A percentile compares a stretch with the other conserved stretches of the same genome.
Conservation (phyloP, 2,797 vertebrate genomes). For the Chloroceryle amazona region DNA sequence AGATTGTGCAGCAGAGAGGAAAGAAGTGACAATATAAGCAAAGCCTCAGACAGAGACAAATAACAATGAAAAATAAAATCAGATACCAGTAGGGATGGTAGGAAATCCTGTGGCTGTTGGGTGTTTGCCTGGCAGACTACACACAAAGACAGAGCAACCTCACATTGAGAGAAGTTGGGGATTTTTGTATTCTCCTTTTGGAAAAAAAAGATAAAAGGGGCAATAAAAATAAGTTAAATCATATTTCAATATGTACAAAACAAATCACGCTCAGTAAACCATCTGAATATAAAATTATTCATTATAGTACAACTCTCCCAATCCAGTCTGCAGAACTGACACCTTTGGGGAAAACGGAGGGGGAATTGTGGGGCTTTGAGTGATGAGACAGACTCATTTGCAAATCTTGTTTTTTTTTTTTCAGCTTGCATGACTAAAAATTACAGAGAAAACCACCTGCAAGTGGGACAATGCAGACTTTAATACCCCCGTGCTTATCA, state of each 20-base stretch:
- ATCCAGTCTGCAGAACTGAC: conserved; percentile 2
- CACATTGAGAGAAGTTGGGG: conserved; percentile 8
- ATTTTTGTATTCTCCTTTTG: not conserved
- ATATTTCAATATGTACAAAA: conserved; percentile 77
- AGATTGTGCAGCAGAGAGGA: not conserved
- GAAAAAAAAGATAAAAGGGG: conserved; percentile 33
- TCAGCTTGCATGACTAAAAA: not conserved
- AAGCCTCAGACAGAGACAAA: conserved; percentile 3
- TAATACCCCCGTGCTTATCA: not conserved
- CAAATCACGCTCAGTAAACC: conserved; percentile 52
- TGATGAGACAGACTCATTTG: not conserved
- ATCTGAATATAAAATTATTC: conserved; percentile 30
- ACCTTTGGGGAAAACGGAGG: not conserved
- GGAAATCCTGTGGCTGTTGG: not conserved
- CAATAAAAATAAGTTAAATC: conserved; percentile 72
- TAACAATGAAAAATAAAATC: not conserved
- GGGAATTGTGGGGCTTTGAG: not conserved
- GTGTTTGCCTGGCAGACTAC: not conserved
- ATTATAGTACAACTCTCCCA: conserved; percentile 37
- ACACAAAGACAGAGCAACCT: conserved; percentile 22
- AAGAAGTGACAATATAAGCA: not conserved
- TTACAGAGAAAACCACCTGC: not conserved
- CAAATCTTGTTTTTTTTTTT: not conserved
- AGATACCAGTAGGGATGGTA: not conserved
- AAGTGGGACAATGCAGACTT: not conserved